These are phyloP conservation scores for Aramus guarauna DNA, from an alignment of 2,113 vertebrate genomes.

Conservation along the genomic window DNA sequence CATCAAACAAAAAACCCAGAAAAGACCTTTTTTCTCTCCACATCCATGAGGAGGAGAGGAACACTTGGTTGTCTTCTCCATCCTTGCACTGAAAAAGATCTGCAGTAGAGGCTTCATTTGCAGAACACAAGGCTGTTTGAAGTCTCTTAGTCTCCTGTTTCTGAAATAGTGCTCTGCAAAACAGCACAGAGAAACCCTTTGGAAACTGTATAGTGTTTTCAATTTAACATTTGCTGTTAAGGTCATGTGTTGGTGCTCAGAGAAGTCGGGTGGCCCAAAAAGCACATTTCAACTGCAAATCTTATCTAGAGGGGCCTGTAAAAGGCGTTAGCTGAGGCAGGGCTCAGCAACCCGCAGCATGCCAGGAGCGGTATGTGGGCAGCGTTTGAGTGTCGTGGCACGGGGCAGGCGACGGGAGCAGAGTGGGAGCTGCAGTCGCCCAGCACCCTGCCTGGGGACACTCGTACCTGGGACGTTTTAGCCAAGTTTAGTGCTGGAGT, in stretches of 20 bases:
- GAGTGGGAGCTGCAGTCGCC: not conserved
- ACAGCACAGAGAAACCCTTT: not conserved
- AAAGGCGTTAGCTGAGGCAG: not conserved
- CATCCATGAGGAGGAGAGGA: not conserved
- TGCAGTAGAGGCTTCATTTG: not conserved
- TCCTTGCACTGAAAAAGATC: not conserved
- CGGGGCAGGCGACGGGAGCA: not conserved
- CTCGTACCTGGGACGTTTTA: rapidly evolving
- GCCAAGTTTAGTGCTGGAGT: not conserved
- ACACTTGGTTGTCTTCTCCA: not conserved
- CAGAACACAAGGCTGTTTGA: not conserved
- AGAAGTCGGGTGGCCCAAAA: not conserved
- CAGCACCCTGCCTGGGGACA: rapidly evolving
- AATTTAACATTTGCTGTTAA: not conserved
- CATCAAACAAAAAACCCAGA: not conserved
- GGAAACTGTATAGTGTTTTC: not conserved
- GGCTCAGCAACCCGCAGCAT: not conserved
- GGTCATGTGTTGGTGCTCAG: not conserved
- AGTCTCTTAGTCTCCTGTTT: not conserved
- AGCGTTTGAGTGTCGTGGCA: rapidly evolving
- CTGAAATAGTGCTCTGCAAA: not conserved
- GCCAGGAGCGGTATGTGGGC: rapidly evolving
- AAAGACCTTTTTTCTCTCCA: rapidly evolving
- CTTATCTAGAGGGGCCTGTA: not conserved
- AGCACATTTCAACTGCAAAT: not conserved